Conservation (phyloP, 2,888 invertebrate species). For the Hipparchia semele region DNA sequence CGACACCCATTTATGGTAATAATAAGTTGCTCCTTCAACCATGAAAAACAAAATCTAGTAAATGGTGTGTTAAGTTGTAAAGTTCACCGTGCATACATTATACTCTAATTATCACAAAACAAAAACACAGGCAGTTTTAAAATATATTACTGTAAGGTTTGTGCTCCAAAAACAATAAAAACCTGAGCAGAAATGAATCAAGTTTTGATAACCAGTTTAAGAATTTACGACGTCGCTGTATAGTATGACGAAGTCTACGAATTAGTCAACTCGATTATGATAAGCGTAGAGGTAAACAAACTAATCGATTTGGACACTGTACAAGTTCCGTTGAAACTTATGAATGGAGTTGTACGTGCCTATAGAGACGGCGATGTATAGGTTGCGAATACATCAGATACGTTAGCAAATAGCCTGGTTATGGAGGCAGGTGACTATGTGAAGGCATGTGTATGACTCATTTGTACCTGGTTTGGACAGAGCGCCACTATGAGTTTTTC, state of each 20-base stretch:
- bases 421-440: conserved; percentile 50
- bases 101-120: too few relatives aligned
- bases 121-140: too few relatives aligned
- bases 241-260: conserved; percentile 36
- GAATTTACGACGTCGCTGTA: conserved; percentile 30
- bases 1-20: background rate
- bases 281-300: conserved; percentile 25
- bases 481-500: conserved; percentile 36
- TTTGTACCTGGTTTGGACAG: conserved; percentile 22
- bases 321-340: conserved; percentile 20
- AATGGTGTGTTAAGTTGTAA: background rate
- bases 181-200: conserved; percentile 32
- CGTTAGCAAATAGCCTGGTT: conserved; percentile 36
- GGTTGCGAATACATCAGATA: conserved; percentile 33
- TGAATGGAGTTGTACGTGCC: conserved; percentile 5
- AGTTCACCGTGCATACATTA: background rate
- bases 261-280: conserved; percentile 34
- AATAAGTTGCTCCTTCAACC: too few relatives aligned
- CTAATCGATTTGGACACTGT: conserved; percentile 11
- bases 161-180: background rate
- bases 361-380: conserved; percentile 41
- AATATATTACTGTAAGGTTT: background rate
- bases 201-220: conserved; percentile 34
- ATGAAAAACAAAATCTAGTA: background rate
- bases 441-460: conserved; percentile 59